A percentile compares a stretch with the other conserved stretches of the same genome.
These are phyloP conservation scores for Crotalus viridis DNA, from an alignment of 2,113 vertebrate genomes.

Conservation along the genomic window DNA sequence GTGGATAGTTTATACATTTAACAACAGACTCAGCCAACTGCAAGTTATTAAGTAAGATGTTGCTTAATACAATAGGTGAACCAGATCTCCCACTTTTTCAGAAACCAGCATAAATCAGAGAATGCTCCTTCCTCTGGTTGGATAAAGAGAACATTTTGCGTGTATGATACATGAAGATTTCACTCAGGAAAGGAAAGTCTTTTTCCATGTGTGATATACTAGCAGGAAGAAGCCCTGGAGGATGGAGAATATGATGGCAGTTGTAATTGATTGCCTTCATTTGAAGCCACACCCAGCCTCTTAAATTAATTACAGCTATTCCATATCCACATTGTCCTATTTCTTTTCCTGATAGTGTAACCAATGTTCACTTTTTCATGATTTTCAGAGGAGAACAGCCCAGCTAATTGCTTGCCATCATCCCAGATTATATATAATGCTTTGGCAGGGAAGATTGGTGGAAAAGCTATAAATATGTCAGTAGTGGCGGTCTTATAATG, in stretches of 20 bases:
- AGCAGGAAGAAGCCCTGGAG: not conserved
- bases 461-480: too few species aligned
- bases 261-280: too few species aligned
- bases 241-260: too few species aligned
- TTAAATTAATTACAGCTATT: too few species aligned
- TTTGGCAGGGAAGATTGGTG: too few species aligned
- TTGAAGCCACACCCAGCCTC: too few species aligned
- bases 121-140: not conserved
- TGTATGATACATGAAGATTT: not conserved
- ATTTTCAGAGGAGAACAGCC: too few species aligned
- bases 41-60: not conserved
- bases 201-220: not conserved
- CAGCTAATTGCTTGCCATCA: too few species aligned
- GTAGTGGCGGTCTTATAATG: not conserved
- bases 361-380: too few species aligned
- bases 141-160: not conserved
- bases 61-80: not conserved
- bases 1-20: not conserved
- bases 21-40: not conserved
- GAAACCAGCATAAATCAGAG: not conserved
- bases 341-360: too few species aligned
- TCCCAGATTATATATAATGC: too few species aligned
- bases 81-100: not conserved
- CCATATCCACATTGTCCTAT: too few species aligned
- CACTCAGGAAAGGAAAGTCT: not conserved